Base-by-base conservation (phyloP, 1,140 invertebrate genomes). In the Lasaia peninsularis region DNA sequence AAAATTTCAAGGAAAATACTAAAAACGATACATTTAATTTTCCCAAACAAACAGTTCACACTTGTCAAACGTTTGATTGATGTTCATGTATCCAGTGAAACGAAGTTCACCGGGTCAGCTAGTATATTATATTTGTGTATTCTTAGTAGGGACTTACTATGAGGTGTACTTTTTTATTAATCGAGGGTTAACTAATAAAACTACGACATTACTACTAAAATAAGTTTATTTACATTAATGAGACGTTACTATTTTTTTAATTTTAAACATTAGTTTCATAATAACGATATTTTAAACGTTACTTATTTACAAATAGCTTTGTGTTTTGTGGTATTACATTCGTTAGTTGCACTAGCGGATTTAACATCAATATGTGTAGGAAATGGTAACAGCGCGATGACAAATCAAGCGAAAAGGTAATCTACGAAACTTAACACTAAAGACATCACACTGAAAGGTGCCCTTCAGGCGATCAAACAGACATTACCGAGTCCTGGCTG, bases 221-320 rank as follows among this genome's bases (percentile, higher is more conserved):
- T 85, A 82, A 79, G 72, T 83, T 82, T 88, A 88, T 88, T 86
- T 88, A 88, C 82, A 85, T 63, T 81, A 78, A 71, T 73, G 70
- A 76, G 76, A 78, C 76, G 75, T 83, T 81, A 80, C 80, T 79
- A 81, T 88, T 85, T 85, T 88, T 82, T 75, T 78, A 70, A 75
- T 65, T 20, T 44, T 44, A 44, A 44, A 71, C 67, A 60, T 75
- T 73, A 75, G 52, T 64, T 71, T 75, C 60, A 72, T 73, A 63
- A 75, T 75, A 73, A 81, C 82, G 80, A 79, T 84, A 86, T 86
- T 84, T 83, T 78, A 80, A 83, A 80, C 60, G 72, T 61, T 69
- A 71, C 63, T 64, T 84, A 82, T 84, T 82, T 83, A 80, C 75
- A 86, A 86, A 86, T 83, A 86, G 78, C 83, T 82, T 77, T 55